phyloP scores from a whole-genome alignment of 2,888 invertebrate species.

The Metalampra italica region DNA sequence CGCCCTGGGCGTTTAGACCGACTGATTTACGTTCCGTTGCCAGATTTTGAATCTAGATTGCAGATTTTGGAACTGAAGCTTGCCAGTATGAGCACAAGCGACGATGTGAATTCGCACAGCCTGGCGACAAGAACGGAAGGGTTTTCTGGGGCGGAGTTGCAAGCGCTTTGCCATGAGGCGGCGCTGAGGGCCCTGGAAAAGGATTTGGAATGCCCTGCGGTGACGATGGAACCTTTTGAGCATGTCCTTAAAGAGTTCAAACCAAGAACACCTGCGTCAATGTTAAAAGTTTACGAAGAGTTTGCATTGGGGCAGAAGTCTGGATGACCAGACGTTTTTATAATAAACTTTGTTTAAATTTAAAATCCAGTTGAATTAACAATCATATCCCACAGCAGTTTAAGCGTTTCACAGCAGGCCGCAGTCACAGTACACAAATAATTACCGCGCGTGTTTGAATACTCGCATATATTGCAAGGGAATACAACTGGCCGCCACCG shows the following conservation, averaged over 20 bases:
- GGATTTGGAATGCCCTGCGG: conserved; percentile 79
- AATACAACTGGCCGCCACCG: too few relatives aligned
- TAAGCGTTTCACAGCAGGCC: too few relatives aligned
- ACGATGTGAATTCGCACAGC: conserved; percentile 81
- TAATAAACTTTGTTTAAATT: conserved; percentile 5
- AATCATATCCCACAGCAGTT: too few relatives aligned
- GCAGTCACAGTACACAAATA: too few relatives aligned
- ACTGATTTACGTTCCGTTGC: conserved; percentile 95
- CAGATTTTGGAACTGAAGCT: conserved; percentile 91
- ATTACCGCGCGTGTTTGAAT: too few relatives aligned
- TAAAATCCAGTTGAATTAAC: background rate
- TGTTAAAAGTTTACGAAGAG: conserved; percentile 86
- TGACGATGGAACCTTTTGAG: conserved; percentile 85
- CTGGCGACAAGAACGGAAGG: conserved; percentile 85
- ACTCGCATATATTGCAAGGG: too few relatives aligned
- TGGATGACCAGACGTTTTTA: conserved; percentile 21
- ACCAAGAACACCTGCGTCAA: conserved; percentile 86
- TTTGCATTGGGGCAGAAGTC: conserved; percentile 69
- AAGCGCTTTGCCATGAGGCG: conserved; percentile 95
- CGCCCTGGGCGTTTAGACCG: conserved; percentile 95
- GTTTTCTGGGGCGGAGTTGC: conserved; percentile 96
- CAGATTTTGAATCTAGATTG: conserved; percentile 86
- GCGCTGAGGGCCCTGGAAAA: conserved; percentile 91
- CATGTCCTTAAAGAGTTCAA: conserved; percentile 83
- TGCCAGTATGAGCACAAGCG: conserved; percentile 82